Conservation (phyloP, 92 coral and sea anemone species). For the Montipora capitata region DNA sequence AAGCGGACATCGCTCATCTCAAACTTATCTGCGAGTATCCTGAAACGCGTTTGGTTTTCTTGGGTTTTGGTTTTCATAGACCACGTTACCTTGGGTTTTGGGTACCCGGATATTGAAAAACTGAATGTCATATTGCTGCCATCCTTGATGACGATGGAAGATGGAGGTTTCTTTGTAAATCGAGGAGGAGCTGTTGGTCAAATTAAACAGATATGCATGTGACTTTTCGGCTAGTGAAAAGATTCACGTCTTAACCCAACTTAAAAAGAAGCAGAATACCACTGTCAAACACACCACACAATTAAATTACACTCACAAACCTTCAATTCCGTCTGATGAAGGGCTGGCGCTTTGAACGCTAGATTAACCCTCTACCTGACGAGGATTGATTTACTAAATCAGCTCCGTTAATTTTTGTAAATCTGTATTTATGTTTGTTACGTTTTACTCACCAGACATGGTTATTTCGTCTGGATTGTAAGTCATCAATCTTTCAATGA, state of each 20-base stretch:
- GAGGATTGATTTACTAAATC: no score
- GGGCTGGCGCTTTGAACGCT: no score
- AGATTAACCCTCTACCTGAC: no score
- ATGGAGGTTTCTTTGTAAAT: slow-evolving; percentile 26
- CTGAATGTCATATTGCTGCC: slow-evolving; percentile 8
- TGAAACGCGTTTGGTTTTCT: slow-evolving; percentile 2
- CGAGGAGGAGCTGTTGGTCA: slow-evolving; percentile 41
- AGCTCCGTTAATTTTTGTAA: no score
- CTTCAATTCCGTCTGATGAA: no score
- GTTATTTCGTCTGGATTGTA: background rate
- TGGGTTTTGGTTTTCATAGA: slow-evolving; percentile 12
- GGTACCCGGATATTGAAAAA: slow-evolving; percentile 39
- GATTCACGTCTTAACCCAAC: no score
- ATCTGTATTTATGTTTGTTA: no score
- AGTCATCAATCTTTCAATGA: background rate
- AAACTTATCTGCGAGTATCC: background rate
- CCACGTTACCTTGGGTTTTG: slow-evolving; percentile 57
- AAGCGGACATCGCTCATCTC: background rate
- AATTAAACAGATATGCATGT: no score
- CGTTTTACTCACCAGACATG: background rate
- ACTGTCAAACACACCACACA: background rate
- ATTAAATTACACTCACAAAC: no score
- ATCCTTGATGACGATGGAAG: background rate
- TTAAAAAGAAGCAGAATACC: background rate
- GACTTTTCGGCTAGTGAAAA: no score